These are phyloP conservation scores for Anguilla rostrata DNA, from an alignment of 2,113 vertebrate genomes.

Conservation along the genomic window DNA sequence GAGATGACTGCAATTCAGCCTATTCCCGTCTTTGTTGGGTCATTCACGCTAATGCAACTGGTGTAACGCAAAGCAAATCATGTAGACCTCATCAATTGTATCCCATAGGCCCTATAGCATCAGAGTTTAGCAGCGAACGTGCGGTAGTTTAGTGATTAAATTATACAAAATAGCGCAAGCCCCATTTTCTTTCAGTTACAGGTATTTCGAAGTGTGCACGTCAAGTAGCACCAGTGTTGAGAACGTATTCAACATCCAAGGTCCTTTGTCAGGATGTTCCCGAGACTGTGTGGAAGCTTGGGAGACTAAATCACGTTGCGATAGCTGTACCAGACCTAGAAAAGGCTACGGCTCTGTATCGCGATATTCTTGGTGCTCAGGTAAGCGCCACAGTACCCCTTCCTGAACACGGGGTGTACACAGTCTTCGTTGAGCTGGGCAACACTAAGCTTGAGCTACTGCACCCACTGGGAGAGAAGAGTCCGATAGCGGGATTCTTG, in stretches of 20 bases:
- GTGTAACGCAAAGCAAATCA: too few relatives aligned
- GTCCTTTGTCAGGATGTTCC: conserved; percentile 53
- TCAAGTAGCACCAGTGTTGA: conserved; percentile 23
- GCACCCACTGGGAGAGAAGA: conserved; percentile 86
- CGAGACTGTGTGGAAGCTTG: conserved; percentile 80
- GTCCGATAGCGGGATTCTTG: conserved; percentile 87
- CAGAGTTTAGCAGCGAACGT: too few relatives aligned
- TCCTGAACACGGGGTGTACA: conserved; percentile 89
- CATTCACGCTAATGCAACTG: too few relatives aligned
- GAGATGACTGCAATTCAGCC: too few relatives aligned
- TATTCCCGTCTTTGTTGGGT: too few relatives aligned
- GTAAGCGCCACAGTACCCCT: conserved; percentile 81
- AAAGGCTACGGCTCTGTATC: conserved; percentile 81
- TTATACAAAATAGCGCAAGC: not conserved
- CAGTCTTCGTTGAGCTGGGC: conserved; percentile 90
- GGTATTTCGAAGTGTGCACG: conserved; percentile 65
- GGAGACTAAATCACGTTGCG: conserved; percentile 88
- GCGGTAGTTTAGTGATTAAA: too few relatives aligned
- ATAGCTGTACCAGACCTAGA: conserved; percentile 89
- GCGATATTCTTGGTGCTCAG: conserved; percentile 81
- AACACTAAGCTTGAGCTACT: conserved; percentile 95
- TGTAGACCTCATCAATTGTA: too few relatives aligned
- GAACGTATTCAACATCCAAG: conserved; percentile 49
- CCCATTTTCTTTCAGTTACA: conserved; percentile 51
- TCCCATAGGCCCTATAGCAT: too few relatives aligned